These are phyloP conservation scores for Ctenopoma kingsleyae DNA, from an alignment of 2,797 vertebrate species.

Conservation along the genomic window DNA sequence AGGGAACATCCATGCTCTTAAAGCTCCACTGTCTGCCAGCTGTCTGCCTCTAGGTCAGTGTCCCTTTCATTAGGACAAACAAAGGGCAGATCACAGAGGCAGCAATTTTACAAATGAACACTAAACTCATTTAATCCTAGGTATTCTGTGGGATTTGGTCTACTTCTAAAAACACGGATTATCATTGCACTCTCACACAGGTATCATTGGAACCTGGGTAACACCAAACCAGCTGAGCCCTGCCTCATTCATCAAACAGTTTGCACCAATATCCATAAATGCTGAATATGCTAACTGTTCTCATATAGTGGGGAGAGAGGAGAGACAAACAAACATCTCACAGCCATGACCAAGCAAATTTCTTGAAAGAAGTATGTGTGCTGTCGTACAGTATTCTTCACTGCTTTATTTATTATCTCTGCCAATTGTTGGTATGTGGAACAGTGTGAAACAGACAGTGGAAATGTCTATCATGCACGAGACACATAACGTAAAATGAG, in stretches of 20 bases:
- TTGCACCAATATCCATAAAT: neutral
- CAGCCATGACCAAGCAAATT: conserved; percentile 12
- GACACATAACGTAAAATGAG: no score
- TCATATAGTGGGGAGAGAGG: neutral
- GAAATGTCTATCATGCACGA: no score
- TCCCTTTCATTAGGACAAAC: conserved; percentile 54
- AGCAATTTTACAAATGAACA: conserved; percentile 51
- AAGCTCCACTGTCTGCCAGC: conserved; percentile 44
- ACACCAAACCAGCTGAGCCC: conserved; percentile 10
- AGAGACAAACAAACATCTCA: neutral
- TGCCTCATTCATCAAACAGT: neutral
- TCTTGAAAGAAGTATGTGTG: neutral
- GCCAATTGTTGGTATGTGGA: neutral
- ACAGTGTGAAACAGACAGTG: neutral
- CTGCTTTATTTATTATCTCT: neutral
- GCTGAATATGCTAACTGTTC: neutral
- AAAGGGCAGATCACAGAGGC: conserved; percentile 27
- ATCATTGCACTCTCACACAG: conserved; percentile 31
- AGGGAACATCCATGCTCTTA: conserved; percentile 38
- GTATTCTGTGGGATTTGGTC: conserved; percentile 49
- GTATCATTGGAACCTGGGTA: conserved; percentile 23
- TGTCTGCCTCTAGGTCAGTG: conserved; percentile 47
- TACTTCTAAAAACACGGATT: conserved; percentile 55
- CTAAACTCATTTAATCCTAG: conserved; percentile 60
- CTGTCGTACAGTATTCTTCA: neutral